Percentiles rank a stretch among this genome's conserved stretches.
Evolutionary conservation across 92 coral and sea anemone genomes (phyloP).

Genomic region (Epizoanthus ramosus): DNA sequence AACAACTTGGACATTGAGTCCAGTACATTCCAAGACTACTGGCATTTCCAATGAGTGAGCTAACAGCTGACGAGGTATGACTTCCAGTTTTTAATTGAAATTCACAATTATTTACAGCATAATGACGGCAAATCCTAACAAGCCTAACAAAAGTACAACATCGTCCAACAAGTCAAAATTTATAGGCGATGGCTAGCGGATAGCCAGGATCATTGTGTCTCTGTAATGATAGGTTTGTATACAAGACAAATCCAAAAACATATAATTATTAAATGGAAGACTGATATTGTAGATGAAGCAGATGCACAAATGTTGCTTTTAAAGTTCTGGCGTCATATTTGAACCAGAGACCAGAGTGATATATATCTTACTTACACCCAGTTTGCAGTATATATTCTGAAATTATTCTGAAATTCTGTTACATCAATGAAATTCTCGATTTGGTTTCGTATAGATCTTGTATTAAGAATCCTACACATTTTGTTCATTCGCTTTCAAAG

Average conservation of each 20-base stretch:
- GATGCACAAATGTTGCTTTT: background rate
- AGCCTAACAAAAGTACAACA: background rate
- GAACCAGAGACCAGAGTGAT: background rate
- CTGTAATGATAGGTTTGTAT: background rate
- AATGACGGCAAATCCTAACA: constrained; percentile 22
- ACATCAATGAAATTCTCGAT: background rate
- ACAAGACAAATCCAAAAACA: constrained; percentile 5
- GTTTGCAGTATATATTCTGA: background rate
- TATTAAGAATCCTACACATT: too few relatives aligned
- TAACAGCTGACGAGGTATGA: constrained; percentile 75
- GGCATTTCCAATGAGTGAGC: constrained; percentile 63
- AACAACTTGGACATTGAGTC: constrained; percentile 21
- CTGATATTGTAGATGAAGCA: background rate
- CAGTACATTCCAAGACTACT: constrained; percentile 12
- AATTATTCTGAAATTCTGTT: background rate
- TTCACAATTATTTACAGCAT: constrained; percentile 9
- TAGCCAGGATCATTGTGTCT: background rate
- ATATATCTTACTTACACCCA: background rate
- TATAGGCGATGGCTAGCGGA: background rate
- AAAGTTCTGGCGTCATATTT: constrained; percentile 18
- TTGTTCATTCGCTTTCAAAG: too few relatives aligned
- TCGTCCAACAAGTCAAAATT: background rate
- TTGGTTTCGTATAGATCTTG: background rate
- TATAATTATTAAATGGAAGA: background rate
- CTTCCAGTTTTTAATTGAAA: constrained; percentile 4